Base-by-base conservation (phyloP, 2,888 invertebrate genomes). In the Drosophila paranaensis region DNA sequence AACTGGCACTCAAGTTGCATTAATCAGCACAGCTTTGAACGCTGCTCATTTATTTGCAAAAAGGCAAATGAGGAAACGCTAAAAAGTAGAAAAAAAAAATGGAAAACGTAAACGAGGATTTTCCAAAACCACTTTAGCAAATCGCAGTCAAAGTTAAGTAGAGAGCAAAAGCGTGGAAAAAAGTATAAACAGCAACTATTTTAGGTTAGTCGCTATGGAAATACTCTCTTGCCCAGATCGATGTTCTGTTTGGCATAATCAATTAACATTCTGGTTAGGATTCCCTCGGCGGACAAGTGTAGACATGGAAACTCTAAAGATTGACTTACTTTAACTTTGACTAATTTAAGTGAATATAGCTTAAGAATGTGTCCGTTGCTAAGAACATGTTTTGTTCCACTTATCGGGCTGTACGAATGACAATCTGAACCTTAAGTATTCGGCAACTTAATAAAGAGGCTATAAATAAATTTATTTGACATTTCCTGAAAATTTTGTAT, bases 41-140 rank as follows among this genome's bases (percentile, higher is more conserved):
- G 83, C 74, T 85, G 85, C 77, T 87, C 86, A 86, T 86, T 86
- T 86, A 85, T 86, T 87, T 75, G 81, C 71, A 55, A 75, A 75
- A 76, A 74, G 79, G 80, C 81, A 85, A 82, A 84, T 87, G 87
- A 81, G 68, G 51, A 71, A 60, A 69, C 39, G 43, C 50, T 63
- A 70, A 66, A 55, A 48, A 51, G n/a, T 33, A 16, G 48, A 27
- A 46, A 67, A 35, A 40, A 45, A 58, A 71, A 69, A 58, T 54
- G 58, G 39, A 33, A 39, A 71, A 75, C 64, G 54, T 61, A 54
- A 74, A 55, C 71, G 60, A 30, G 55, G 62, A 71, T 56, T 74
- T 74, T 74, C 61, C 64, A 72, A 71, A 83, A 70, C 74, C 82
- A 71, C 86, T 77, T 80, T 67, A 70, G 71, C 71, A 79, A 86